Evolutionary conservation across 1,140 invertebrate species (phyloP).

Genomic region (Bactericera cockerelli): DNA sequence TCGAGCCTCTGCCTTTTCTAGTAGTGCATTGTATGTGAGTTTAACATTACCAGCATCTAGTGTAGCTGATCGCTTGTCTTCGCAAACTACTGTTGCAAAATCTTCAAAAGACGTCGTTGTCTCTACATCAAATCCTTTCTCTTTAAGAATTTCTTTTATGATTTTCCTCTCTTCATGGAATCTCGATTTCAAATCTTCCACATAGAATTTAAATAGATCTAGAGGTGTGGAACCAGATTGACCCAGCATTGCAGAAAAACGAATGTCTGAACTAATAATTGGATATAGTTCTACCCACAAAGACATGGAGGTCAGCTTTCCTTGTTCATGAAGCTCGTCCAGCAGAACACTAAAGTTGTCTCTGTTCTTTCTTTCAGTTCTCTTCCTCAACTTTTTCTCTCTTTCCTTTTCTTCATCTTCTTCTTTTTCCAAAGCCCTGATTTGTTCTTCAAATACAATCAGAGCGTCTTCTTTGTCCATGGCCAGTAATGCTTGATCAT

Average conservation of each 20-base stretch:
- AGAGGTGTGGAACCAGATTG: constrained; percentile 84
- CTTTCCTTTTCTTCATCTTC: constrained; percentile 80
- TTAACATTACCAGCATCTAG: constrained; percentile 95
- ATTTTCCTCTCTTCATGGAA: constrained; percentile 98
- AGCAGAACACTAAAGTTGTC: constrained; percentile 80
- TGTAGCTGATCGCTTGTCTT: constrained; percentile 79
- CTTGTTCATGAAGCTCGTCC: constrained; percentile 88
- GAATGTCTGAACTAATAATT: constrained; percentile 80
- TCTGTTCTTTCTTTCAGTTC: constrained; percentile 82
- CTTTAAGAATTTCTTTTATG: constrained; percentile 92
- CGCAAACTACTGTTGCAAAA: constrained; percentile 88
- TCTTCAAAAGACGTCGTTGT: constrained; percentile 83
- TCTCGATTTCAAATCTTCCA: constrained; percentile 92
- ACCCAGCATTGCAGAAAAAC: constrained; percentile 89
- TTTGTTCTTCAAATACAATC: constrained; percentile 93
- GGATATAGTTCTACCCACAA: constrained; percentile 99
- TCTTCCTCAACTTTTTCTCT: constrained; percentile 68
- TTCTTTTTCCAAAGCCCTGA: constrained; percentile 78
- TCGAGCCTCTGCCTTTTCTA: constrained; percentile 80
- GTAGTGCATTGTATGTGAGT: constrained; percentile 81
- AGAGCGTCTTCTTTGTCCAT: constrained; percentile 97
- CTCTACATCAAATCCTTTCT: constrained; percentile 80
- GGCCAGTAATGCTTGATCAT: constrained; percentile 49
- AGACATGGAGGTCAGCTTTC: constrained; percentile 95
- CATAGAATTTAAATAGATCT: constrained; percentile 98